phyloP scores from a whole-genome alignment of 2,113 vertebrate genomes.

The Chrysochloris asiatica region DNA sequence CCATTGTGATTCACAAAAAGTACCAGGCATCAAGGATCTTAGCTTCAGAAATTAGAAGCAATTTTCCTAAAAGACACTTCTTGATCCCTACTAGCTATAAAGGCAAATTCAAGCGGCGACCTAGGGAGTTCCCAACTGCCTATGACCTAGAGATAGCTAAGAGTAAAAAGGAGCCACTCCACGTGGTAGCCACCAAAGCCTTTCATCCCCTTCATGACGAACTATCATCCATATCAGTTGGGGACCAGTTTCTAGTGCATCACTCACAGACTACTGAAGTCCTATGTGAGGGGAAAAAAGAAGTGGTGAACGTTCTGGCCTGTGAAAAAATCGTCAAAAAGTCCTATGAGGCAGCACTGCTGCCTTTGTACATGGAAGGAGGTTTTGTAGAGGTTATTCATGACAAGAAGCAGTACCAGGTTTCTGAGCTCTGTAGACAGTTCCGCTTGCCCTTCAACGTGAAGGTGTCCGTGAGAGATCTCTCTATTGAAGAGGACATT shows the following conservation, averaged over 20 bases:
- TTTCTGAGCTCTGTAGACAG: slow-evolving; percentile 85
- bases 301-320: slow-evolving; percentile 79
- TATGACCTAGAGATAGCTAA: slow-evolving; percentile 89
- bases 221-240: slow-evolving; percentile 85
- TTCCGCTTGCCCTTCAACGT: slow-evolving; percentile 90
- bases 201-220: slow-evolving; percentile 83
- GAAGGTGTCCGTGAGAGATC: slow-evolving; percentile 89
- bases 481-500: slow-evolving; percentile 87
- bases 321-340: slow-evolving; percentile 87
- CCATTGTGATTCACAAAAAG: slow-evolving; percentile 87
- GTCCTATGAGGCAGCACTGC: slow-evolving; percentile 79
- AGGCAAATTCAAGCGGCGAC: slow-evolving; percentile 89
- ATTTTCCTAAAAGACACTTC: slow-evolving; percentile 86
- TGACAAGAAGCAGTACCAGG: slow-evolving; percentile 87
- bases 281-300: slow-evolving; percentile 76
- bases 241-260: slow-evolving; percentile 89
- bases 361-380: slow-evolving; percentile 90
- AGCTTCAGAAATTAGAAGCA: slow-evolving; percentile 88
- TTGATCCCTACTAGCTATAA: slow-evolving; percentile 90
- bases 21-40: slow-evolving; percentile 85
- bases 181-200: slow-evolving; percentile 89
- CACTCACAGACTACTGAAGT: slow-evolving; percentile 80
- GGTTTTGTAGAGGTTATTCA: slow-evolving; percentile 90
- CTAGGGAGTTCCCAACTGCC: slow-evolving; percentile 88
- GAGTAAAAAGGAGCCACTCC: slow-evolving; percentile 86